Evolutionary conservation across 2,797 vertebrate species (phyloP).

Genomic region (Poecilia velifera): DNA sequence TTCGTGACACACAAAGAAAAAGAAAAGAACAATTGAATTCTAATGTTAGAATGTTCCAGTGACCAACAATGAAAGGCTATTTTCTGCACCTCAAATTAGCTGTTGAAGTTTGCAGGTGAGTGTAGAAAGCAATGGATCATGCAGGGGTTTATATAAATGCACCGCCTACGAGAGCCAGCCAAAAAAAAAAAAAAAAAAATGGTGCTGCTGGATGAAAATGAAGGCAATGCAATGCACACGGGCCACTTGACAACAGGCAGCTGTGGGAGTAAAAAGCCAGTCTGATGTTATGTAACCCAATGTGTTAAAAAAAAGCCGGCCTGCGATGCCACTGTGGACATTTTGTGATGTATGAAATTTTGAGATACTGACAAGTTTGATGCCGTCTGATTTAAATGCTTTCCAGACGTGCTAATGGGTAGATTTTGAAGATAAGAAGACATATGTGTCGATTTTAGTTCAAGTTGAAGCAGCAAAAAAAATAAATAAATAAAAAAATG

Average conservation of each 20-base stretch:
- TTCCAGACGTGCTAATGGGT: neutral
- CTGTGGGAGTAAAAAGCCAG: conserved; percentile 40
- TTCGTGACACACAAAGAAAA: neutral
- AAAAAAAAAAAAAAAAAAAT: neutral
- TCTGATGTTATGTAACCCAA: conserved; percentile 50
- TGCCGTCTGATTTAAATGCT: neutral
- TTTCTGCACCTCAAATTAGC: conserved; percentile 9
- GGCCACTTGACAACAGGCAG: conserved; percentile 29
- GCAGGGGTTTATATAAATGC: conserved; percentile 38
- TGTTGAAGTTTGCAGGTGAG: conserved; percentile 24
- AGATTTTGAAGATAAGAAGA: neutral
- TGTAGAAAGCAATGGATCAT: conserved; percentile 10
- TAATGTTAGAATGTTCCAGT: neutral
- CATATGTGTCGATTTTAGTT: neutral
- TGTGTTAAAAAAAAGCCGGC: conserved; percentile 19
- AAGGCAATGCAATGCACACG: conserved; percentile 43
- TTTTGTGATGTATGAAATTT: conserved; percentile 31
- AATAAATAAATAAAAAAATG: neutral
- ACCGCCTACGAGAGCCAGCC: conserved; percentile 27
- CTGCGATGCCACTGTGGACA: conserved; percentile 31
- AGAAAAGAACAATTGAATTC: conserved; percentile 17
- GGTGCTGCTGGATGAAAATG: conserved; percentile 10
- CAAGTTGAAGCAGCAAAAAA: neutral
- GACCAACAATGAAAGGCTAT: conserved; percentile 14
- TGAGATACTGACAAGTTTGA: conserved; percentile 1